phyloP scores from a whole-genome alignment of 2,797 vertebrate genomes.

The Podarcis lilfordi region DNA sequence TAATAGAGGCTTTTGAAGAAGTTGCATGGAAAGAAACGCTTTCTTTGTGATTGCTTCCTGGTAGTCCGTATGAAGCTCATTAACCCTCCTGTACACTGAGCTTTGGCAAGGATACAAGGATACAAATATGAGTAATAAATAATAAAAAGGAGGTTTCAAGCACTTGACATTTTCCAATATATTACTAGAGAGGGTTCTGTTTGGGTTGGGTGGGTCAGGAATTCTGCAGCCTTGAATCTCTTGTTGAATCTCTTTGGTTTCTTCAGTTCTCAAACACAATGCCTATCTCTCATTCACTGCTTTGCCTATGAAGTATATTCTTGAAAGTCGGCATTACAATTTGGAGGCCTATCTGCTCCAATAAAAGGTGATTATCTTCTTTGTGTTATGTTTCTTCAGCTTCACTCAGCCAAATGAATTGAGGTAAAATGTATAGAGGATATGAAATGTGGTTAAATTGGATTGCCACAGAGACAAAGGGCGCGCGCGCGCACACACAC shows the following conservation, averaged over 20 bases:
- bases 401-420: constrained; percentile 10
- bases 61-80: neutral
- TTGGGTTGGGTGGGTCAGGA: neutral
- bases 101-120: neutral
- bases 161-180: neutral
- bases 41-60: neutral
- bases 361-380: neutral
- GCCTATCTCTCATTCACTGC: neutral
- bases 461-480: neutral
- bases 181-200: neutral
- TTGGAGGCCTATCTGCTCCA: neutral
- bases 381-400: neutral
- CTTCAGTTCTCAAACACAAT: neutral
- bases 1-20: neutral
- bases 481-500: too few species aligned
- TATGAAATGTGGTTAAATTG: neutral
- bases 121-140: neutral
- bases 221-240: neutral
- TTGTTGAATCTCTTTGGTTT: neutral
- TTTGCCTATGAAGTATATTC: neutral
- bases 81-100: neutral
- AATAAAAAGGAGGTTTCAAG: neutral
- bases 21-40: neutral
- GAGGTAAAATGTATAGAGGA: neutral
- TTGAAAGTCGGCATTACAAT: neutral